Percentiles rank a stretch among this genome's conserved stretches.
These are phyloP conservation scores for Bubalus kerabau DNA, from an alignment of 2,113 vertebrate species.

Conservation along the genomic window DNA sequence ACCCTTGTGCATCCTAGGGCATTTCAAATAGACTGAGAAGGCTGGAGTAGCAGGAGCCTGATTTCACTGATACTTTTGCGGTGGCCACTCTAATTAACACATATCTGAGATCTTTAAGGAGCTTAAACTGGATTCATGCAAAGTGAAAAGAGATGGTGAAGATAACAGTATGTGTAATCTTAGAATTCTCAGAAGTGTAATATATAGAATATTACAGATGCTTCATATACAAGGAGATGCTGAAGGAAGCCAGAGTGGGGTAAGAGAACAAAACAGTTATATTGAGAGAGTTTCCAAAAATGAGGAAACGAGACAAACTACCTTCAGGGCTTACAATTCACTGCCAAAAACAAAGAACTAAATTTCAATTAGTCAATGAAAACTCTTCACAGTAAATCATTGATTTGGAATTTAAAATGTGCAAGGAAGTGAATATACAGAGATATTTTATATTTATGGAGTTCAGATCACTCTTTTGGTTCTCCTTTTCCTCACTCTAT, in stretches of 20 bases:
- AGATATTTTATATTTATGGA: background rate
- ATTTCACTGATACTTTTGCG: conserved; percentile 12
- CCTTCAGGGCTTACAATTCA: background rate
- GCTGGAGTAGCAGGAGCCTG: background rate
- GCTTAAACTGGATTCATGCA: background rate
- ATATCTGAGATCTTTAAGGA: background rate
- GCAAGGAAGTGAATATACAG: background rate
- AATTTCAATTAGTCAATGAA: background rate
- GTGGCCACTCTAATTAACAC: conserved; percentile 24
- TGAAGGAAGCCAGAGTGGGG: background rate
- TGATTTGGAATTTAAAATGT: background rate
- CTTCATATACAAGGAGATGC: background rate
- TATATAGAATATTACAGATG: background rate
- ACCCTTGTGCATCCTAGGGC: conserved; percentile 4
- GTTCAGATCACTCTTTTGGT: background rate
- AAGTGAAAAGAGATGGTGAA: background rate
- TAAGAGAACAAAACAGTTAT: background rate
- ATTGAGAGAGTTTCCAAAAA: background rate
- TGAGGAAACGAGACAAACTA: background rate
- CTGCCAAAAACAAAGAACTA: background rate
- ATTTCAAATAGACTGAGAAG: conserved; percentile 28
- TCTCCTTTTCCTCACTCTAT: background rate
- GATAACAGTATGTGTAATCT: background rate
- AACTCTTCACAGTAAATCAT: background rate
- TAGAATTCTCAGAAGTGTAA: background rate